Evolutionary conservation across 2,888 invertebrate genomes (phyloP), one percentile per base, ranked within the genome.

Genomic region (Tribolium freemani): DNA sequence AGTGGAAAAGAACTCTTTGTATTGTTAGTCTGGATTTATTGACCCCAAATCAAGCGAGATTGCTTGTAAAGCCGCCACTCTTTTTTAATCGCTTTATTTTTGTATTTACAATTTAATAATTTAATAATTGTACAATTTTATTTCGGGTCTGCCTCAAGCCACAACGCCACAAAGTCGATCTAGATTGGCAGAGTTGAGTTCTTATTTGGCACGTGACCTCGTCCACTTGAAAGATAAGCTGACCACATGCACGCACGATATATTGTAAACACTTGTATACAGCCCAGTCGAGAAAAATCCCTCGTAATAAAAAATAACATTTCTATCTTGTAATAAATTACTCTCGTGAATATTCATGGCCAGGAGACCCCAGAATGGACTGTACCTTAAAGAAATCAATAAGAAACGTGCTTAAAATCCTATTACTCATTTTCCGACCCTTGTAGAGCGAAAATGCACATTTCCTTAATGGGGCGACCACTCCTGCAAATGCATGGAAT

Each of bases 181-280:
- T 67, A 66, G 72, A 72, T 72, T 71, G 54, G 20, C 6, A 10
- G 54, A 54, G 38, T 71, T 66, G 51, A 66, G 66, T 31, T 66
- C 67, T 60, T 71, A 71, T 71, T 67, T 68, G 72, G 68, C 72
- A 72, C 72, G 60, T 64, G 72, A 72, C 72, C 72, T 72, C 72
- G 72, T 67, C 69, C 64, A 63, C 53, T 60, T 68, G 44, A 26
- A 63, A 72, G 72, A 72, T 72, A 72, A 72, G 72, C 68, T 66
- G 67, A 63, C 72, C 72, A 63, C 48, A 63, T 69, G 53, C 72
- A 72, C 72, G 72, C 72, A 72, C 67, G 56, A 46, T 50, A 44
- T 30, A 71, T 51, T 61, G 68, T 72, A 72, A 72, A 72, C 72
- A 69, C 64, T 72, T 68, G 68, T 68, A 60, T 31, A 13, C 31